Conservation (phyloP, 2,797 vertebrate genomes). For the Phalanger gymnotis region DNA sequence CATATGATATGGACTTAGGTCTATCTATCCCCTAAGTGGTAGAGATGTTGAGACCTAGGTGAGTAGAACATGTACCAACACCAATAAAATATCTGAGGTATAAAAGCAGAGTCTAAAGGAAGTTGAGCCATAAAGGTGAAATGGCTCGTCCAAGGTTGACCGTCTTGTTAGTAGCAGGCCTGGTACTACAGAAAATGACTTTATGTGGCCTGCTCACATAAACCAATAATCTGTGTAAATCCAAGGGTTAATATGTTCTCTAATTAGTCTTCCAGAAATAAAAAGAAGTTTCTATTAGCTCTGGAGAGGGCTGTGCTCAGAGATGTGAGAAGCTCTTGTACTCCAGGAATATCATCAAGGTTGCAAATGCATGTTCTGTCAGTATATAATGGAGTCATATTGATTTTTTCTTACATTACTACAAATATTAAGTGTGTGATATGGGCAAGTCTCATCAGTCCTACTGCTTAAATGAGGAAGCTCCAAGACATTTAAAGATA, state of each 20-base stretch:
- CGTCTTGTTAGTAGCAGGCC: background rate
- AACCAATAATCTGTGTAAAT: constrained; percentile 20
- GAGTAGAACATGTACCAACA: background rate
- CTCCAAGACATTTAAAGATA: constrained; percentile 53
- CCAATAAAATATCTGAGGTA: background rate
- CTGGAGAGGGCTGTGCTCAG: background rate
- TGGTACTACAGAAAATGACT: background rate
- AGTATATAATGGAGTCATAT: constrained; percentile 20
- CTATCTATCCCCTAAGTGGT: background rate
- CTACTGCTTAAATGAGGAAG: constrained; percentile 39
- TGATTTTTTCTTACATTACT: constrained; percentile 62
- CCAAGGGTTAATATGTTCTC: constrained; percentile 33
- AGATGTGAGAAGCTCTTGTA: constrained; percentile 6
- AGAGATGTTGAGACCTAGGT: background rate
- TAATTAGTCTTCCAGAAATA: constrained; percentile 21
- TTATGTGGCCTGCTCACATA: constrained; percentile 8
- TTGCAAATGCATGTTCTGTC: constrained; percentile 17
- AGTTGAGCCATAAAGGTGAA: background rate
- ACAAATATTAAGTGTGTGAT: constrained; percentile 47
- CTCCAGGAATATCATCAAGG: constrained; percentile 25
- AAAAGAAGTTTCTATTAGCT: background rate
- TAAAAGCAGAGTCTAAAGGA: background rate
- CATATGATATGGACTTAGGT: too few relatives aligned
- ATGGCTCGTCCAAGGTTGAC: background rate
- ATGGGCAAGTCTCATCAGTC: constrained; percentile 58